Percentiles rank a stretch among this genome's conserved stretches.
Evolutionary conservation across 1,140 invertebrate species (phyloP).

Genomic region (Drosophila ogumai): DNA sequence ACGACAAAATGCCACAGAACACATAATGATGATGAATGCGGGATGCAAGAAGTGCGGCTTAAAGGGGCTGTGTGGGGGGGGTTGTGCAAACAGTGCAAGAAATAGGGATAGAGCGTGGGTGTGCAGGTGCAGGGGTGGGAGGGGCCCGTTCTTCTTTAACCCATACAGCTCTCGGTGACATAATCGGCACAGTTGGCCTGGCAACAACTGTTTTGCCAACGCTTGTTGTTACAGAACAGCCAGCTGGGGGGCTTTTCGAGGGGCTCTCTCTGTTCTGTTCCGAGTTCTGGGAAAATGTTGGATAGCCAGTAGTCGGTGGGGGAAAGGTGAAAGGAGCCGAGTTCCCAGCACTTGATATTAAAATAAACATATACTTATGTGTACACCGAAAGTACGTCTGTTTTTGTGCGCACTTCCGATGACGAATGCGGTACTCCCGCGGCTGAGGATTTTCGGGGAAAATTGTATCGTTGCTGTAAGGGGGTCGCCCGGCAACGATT

Average conservation of each 20-base stretch:
- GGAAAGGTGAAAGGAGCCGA: conserved; percentile 18
- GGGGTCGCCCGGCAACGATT: conserved; percentile 29
- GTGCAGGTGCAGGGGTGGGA: background rate
- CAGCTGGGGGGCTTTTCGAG: conserved; percentile 3
- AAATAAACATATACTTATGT: conserved; percentile 41
- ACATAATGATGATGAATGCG: conserved; percentile 66
- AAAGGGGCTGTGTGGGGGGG: background rate
- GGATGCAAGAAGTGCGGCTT: conserved; percentile 42
- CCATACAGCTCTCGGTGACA: conserved; percentile 63
- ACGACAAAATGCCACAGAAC: conserved; percentile 55
- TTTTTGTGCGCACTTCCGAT: conserved; percentile 34
- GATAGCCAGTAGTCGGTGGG: background rate
- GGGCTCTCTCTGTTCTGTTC: background rate
- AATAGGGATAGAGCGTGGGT: background rate
- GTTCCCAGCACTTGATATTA: conserved; percentile 36
- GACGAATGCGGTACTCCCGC: conserved; percentile 24
- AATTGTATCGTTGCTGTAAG: conserved; percentile 13
- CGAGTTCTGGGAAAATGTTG: background rate
- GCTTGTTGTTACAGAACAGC: conserved; percentile 32
- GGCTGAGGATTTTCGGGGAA: conserved; percentile 17
- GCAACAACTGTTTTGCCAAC: conserved; percentile 66
- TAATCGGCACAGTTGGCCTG: conserved; percentile 76
- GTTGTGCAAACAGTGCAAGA: conserved; percentile 16
- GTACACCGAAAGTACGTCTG: conserved; percentile 12
- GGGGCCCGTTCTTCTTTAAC: conserved; percentile 36